Evolutionary conservation across 2,113 vertebrate genomes (phyloP).

Genomic region (Cyrtonyx montezumae): DNA sequence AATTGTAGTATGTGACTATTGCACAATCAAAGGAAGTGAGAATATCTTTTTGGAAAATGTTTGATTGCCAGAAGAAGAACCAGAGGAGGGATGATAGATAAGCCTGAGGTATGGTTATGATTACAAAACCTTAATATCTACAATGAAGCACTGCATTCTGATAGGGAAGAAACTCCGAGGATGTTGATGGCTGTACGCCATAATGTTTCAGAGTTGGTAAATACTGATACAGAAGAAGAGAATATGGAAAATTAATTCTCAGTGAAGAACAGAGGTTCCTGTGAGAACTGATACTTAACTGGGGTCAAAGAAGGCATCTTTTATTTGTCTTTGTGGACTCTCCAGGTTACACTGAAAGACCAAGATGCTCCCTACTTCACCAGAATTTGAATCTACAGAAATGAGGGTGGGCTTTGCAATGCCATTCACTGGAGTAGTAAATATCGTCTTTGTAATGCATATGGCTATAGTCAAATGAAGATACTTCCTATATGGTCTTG

Average conservation of each 20-base stretch:
- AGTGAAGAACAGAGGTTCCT: background rate
- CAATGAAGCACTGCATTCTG: background rate
- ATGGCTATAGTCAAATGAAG: background rate
- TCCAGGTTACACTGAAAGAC: background rate
- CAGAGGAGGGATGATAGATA: background rate
- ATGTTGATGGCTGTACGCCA: background rate
- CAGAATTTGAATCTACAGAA: background rate
- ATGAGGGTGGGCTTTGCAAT: rapidly evolving
- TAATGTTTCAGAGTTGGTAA: background rate
- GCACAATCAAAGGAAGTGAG: background rate
- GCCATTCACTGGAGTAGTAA: background rate
- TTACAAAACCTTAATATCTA: background rate
- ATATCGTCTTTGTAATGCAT: background rate
- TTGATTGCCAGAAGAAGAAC: background rate
- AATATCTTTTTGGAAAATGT: background rate
- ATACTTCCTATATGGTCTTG: background rate
- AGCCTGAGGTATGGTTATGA: background rate
- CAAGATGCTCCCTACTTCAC: background rate
- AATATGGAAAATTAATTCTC: background rate
- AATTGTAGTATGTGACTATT: background rate
- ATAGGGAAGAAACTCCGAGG: rapidly evolving
- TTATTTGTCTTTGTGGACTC: rapidly evolving
- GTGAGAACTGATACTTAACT: background rate
- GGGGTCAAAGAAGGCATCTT: background rate
- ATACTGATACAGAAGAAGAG: background rate